phyloP scores from a whole-genome alignment of 1,140 invertebrate species.

The Chionoecetes opilio region DNA sequence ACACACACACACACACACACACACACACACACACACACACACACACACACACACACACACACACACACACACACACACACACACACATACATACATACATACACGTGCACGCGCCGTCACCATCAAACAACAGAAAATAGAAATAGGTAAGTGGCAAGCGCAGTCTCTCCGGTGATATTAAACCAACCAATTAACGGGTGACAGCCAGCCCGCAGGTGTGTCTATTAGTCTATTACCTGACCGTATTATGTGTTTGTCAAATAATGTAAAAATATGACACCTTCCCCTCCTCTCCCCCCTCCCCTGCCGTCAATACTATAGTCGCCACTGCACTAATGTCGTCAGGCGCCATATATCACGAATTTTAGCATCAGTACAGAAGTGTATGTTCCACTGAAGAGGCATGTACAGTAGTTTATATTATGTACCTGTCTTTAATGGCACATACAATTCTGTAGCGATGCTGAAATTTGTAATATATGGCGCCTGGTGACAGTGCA shows the following conservation, averaged over 20 bases:
- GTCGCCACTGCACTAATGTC: too few relatives aligned
- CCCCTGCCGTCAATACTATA: too few relatives aligned
- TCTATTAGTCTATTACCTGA: background rate
- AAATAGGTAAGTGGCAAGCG: background rate
- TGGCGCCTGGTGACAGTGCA: too few relatives aligned
- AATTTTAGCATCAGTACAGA: too few relatives aligned
- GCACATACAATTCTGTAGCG: too few relatives aligned
- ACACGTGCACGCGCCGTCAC: background rate
- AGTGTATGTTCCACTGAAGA: too few relatives aligned
- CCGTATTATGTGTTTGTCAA: background rate
- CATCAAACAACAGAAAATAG: background rate
- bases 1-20: slow-evolving; percentile 32
- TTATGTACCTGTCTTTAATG: too few relatives aligned
- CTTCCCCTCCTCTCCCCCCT: background rate
- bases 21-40: slow-evolving; percentile 51
- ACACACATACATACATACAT: slow-evolving; percentile 9
- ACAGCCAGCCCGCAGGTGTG: background rate
- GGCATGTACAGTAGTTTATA: too few relatives aligned
- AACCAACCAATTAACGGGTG: slow-evolving; percentile 1
- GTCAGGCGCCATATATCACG: too few relatives aligned
- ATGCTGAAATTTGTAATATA: too few relatives aligned
- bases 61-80: slow-evolving; percentile 53
- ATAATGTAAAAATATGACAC: background rate
- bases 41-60: slow-evolving; percentile 25
- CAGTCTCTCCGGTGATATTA: background rate